Conservation (phyloP, 2,797 vertebrate species). For the Danio aesculapii region DNA sequence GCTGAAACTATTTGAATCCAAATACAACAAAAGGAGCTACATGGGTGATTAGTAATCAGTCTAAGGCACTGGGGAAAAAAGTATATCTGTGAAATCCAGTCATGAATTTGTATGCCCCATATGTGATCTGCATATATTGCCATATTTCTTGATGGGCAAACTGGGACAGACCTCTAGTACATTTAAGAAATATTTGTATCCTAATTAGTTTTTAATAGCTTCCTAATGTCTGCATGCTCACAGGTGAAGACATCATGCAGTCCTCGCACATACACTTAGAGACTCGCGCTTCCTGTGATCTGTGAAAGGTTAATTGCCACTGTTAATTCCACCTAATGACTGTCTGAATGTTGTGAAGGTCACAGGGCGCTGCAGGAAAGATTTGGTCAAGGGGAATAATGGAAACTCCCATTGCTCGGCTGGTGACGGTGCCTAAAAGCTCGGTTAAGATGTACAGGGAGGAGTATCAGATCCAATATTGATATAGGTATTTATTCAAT, state of each 20-base stretch:
- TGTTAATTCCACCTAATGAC: constrained; percentile 60
- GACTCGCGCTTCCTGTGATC: constrained; percentile 43
- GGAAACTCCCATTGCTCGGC: constrained; percentile 39
- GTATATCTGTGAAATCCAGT: no score
- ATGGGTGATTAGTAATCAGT: no score
- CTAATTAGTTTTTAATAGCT: constrained; percentile 28
- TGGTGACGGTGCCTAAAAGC: constrained; percentile 15
- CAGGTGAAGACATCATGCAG: constrained; percentile 13
- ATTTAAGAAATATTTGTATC: constrained; percentile 6
- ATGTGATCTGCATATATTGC: no score
- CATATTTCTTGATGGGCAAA: background rate
- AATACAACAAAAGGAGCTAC: no score
- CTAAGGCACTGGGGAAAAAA: no score
- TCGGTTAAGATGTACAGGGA: constrained; percentile 18
- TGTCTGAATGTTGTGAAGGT: constrained; percentile 54
- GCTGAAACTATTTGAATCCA: no score
- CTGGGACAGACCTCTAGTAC: background rate
- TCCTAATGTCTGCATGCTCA: background rate
- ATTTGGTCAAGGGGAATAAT: constrained; percentile 34
- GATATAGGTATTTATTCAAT: constrained; percentile 62
- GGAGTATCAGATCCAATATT: constrained; percentile 56
- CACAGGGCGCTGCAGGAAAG: constrained; percentile 31
- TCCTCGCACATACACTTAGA: constrained; percentile 18
- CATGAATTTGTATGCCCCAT: no score
- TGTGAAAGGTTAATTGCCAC: constrained; percentile 57